Conservation (phyloP, 2,113 vertebrate species). For the Cyanistes caeruleus region DNA sequence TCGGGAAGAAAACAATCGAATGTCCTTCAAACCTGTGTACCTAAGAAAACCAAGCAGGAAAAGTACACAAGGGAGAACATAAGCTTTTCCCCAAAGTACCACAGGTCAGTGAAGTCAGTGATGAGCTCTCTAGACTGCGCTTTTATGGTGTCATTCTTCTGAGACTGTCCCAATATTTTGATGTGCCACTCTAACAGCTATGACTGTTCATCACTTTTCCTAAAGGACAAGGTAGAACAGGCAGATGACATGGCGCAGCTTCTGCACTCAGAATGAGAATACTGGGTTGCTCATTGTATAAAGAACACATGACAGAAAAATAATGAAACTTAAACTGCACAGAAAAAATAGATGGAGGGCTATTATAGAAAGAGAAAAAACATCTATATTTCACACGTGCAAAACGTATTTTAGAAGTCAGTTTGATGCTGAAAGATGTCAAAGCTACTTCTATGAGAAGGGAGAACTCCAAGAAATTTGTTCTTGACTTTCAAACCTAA, state of each 20-base stretch:
- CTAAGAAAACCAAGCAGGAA: background rate
- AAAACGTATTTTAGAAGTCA: background rate
- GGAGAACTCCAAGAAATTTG: background rate
- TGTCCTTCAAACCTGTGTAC: background rate
- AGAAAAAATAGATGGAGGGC: background rate
- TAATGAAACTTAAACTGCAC: background rate
- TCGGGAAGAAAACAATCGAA: fast-evolving
- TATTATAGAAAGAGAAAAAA: background rate
- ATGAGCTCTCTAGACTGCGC: background rate
- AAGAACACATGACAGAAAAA: background rate
- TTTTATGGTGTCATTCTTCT: background rate
- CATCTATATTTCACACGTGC: background rate
- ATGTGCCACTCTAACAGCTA: background rate
- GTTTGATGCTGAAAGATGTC: background rate
- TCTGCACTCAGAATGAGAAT: background rate
- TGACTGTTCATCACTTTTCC: background rate
- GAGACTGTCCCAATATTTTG: background rate
- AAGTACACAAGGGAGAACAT: background rate
- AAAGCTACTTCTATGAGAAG: background rate
- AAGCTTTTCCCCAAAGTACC: background rate
- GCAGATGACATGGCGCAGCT: background rate
- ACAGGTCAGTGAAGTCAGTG: background rate
- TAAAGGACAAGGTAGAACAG: background rate
- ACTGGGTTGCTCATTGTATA: background rate
- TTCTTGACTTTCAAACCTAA: background rate